A percentile compares a stretch with the other conserved stretches of the same genome.
Evolutionary conservation across 2,888 invertebrate species (phyloP).

Genomic region (Exocentrus adspersus): DNA sequence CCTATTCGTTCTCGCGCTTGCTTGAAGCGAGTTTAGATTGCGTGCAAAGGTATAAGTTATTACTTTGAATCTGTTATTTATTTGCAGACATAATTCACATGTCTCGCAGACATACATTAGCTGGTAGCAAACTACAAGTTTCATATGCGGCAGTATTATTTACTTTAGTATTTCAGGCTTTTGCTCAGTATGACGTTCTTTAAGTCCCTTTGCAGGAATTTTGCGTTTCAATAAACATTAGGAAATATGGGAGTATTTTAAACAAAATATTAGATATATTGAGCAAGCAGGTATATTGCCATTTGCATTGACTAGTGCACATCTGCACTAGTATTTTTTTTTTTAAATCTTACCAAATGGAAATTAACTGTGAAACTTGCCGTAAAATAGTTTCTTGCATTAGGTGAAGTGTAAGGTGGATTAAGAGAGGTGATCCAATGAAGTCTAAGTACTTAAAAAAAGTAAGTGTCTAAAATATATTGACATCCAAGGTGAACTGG

Average conservation of each 20-base stretch:
- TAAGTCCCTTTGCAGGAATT: conserved; percentile 30
- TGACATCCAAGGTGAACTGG: too few relatives aligned
- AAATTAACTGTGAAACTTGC: too few relatives aligned
- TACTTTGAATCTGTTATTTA: conserved; percentile 55
- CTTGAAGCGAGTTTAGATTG: conserved; percentile 52
- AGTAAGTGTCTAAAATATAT: too few relatives aligned
- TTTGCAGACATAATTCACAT: conserved; percentile 59
- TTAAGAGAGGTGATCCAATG: too few relatives aligned
- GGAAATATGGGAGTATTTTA: conserved; percentile 11
- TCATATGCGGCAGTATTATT: conserved; percentile 56
- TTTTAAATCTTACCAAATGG: neutral
- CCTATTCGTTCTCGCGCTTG: conserved; percentile 42
- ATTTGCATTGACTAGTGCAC: too few relatives aligned
- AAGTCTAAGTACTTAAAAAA: too few relatives aligned
- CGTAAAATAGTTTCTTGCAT: too few relatives aligned
- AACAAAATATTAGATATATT: too few relatives aligned
- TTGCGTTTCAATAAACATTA: conserved; percentile 13
- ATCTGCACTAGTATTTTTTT: too few relatives aligned
- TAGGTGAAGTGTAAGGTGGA: too few relatives aligned
- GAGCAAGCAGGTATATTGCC: too few relatives aligned
- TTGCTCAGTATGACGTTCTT: conserved; percentile 51
- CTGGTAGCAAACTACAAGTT: conserved; percentile 60
- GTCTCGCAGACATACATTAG: conserved; percentile 58
- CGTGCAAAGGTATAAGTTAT: conserved; percentile 58
- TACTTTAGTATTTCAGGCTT: conserved; percentile 53